Evolutionary conservation across 2,113 vertebrate species (phyloP).

Genomic region (Hiodon tergisus): DNA sequence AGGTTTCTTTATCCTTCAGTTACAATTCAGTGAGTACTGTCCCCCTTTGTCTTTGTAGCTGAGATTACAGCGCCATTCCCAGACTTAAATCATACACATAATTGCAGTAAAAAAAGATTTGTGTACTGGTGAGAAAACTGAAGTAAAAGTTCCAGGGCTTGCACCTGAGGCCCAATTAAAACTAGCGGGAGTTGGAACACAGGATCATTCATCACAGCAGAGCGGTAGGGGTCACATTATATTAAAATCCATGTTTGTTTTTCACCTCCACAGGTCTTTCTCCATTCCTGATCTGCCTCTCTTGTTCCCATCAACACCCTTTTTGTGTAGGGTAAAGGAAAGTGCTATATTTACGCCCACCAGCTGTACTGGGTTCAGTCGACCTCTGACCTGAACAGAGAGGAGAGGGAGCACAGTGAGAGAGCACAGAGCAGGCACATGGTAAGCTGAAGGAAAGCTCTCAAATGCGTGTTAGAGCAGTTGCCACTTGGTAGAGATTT

Average conservation of each 20-base stretch:
- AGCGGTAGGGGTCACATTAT: no score
- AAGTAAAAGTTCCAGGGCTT: not conserved
- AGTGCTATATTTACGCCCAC: not conserved
- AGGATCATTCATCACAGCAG: no score
- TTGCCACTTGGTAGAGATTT: no score
- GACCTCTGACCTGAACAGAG: constrained; percentile 25
- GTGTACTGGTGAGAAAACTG: not conserved
- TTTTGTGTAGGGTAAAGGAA: not conserved
- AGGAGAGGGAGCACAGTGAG: not conserved
- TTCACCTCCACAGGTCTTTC: not conserved
- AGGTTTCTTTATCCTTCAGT: constrained; percentile 33
- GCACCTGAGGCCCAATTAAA: not conserved
- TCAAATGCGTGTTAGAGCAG: no score
- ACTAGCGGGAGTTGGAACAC: not conserved
- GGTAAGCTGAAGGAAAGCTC: no score
- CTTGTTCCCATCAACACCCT: not conserved
- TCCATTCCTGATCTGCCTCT: not conserved
- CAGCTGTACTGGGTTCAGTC: not conserved
- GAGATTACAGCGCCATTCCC: constrained; percentile 3
- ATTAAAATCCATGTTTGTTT: no score
- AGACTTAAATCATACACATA: not conserved
- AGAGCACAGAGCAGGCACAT: not conserved
- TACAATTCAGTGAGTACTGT: constrained; percentile 25
- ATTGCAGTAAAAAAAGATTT: not conserved
- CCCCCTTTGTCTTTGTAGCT: constrained; percentile 13